Evolutionary conservation across 1,140 invertebrate genomes (phyloP).

Genomic region (Brachionus calyciflorus): DNA sequence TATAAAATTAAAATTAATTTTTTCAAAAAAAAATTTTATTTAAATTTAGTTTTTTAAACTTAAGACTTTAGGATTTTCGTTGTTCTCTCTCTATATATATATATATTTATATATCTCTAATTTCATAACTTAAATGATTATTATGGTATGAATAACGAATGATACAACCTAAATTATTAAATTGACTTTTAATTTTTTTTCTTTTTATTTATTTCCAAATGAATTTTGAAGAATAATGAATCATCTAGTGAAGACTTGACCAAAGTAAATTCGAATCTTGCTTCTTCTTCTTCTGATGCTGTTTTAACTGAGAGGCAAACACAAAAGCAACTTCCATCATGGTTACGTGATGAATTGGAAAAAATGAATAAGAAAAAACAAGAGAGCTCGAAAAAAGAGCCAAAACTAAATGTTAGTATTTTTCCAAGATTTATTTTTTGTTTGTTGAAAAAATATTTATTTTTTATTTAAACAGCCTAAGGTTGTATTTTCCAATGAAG

Average conservation of each 20-base stretch:
- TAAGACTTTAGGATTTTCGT: neutral
- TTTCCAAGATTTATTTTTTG: neutral
- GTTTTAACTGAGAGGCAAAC: neutral
- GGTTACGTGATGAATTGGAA: slow-evolving; percentile 35
- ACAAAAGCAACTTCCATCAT: slow-evolving; percentile 35
- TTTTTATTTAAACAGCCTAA: neutral
- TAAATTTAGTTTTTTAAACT: neutral
- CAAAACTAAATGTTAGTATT: slow-evolving; percentile 35
- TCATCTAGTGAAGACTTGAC: neutral
- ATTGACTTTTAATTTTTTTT: no score
- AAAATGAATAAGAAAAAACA: slow-evolving; percentile 44
- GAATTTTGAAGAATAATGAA: neutral
- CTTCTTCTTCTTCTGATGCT: neutral
- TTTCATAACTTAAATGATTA: no score
- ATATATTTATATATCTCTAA: no score
- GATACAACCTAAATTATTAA: no score
- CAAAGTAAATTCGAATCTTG: neutral
- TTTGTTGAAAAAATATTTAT: neutral
- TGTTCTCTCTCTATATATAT: no score
- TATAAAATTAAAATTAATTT: neutral
- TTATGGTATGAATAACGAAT: no score
- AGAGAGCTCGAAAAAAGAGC: neutral
- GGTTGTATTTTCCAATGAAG: slow-evolving; percentile 11
- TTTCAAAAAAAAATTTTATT: neutral
- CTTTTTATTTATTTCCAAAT: neutral